Conservation (phyloP, 1,140 invertebrate species). For the Nymphalis io region DNA sequence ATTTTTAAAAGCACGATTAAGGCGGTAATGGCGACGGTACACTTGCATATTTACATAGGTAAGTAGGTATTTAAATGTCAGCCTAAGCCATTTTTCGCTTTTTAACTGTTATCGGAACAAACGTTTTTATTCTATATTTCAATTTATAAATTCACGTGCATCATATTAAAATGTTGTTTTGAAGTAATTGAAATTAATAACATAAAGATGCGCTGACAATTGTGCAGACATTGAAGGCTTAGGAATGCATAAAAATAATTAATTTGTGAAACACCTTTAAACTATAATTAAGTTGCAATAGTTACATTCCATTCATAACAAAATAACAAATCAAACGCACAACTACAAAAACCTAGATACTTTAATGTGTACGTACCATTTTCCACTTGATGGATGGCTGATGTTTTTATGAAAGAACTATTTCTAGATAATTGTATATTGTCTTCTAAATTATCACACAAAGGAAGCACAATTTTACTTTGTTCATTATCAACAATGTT, state of each 20-base stretch:
- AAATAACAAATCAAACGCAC: constrained; percentile 1
- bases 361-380: constrained; percentile 22
- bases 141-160: constrained; percentile 1
- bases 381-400: not conserved
- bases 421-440: constrained; percentile 46
- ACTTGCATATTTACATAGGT: constrained; percentile 34
- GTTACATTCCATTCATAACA: constrained; percentile 4
- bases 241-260: constrained; percentile 1
- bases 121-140: constrained; percentile 6
- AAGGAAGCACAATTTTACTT: constrained; percentile 41
- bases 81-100: constrained; percentile 1
- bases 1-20: constrained; percentile 15
- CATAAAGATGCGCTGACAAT: not conserved
- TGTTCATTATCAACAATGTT: constrained; percentile 8
- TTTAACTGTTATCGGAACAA: constrained; percentile 5
- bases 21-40: constrained; percentile 14
- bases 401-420: constrained; percentile 22
- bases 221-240: constrained; percentile 11
- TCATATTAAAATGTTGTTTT: not conserved
- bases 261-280: constrained; percentile 5
- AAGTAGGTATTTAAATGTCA: constrained; percentile 28
- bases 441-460: constrained; percentile 45
- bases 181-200: constrained; percentile 7
- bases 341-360: constrained; percentile 2
- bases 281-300: not conserved